Conservation (phyloP, 2,797 vertebrate species). For the Malurus leucopterus region DNA sequence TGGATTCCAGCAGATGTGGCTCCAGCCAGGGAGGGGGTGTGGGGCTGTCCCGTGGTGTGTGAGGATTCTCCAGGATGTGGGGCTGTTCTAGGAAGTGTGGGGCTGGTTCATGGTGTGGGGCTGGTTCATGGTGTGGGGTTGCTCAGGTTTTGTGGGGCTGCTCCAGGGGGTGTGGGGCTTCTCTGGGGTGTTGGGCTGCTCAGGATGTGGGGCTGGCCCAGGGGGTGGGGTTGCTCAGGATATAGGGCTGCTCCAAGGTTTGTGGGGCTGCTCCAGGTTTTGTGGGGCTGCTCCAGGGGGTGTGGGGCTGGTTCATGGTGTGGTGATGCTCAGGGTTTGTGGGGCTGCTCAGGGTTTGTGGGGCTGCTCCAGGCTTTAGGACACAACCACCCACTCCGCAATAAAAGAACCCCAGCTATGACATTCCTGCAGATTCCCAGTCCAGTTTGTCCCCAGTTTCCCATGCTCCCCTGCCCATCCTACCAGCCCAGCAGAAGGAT, state of each 20-base stretch:
- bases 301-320: neutral
- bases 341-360: accelerated
- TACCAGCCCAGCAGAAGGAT: neutral
- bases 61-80: no score
- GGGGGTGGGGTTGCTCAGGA: accelerated
- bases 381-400: neutral
- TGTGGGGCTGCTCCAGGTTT: neutral
- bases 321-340: accelerated
- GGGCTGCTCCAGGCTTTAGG: neutral
- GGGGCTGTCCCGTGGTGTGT: no score
- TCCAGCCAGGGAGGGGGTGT: neutral
- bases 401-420: neutral
- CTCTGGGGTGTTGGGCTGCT: accelerated
- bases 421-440: neutral
- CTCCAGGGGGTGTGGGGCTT: neutral
- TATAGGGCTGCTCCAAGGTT: no score
- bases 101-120: neutral
- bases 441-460: neutral
- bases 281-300: neutral
- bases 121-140: neutral
- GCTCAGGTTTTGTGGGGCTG: no score
- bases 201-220: neutral
- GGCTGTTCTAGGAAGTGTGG: neutral
- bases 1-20: neutral
- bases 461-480: neutral